phyloP scores from a whole-genome alignment of 37 sponge, comb jelly and placozoan genomes.

The Agelas oroides region DNA sequence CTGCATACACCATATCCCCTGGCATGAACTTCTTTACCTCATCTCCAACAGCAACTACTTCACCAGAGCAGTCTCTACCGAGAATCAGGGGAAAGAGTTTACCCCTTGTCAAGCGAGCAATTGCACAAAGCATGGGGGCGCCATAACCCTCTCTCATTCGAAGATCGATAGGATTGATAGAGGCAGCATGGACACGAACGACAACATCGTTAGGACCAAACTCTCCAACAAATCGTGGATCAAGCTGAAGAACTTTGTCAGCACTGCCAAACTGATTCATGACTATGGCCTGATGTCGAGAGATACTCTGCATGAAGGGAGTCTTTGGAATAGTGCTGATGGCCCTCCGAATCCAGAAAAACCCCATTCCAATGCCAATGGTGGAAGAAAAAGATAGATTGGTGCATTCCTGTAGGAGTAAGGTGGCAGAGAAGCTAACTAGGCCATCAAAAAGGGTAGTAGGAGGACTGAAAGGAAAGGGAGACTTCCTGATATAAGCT shows the following conservation, averaged over 20 bases:
- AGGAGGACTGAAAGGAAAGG: too few relatives aligned
- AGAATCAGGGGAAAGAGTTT: constrained; percentile 69
- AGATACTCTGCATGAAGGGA: constrained; percentile 37
- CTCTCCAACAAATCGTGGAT: constrained; percentile 9
- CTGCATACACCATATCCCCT: constrained; percentile 78
- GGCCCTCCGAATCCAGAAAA: constrained; percentile 16
- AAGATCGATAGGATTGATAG: constrained; percentile 76
- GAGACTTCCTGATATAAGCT: background rate
- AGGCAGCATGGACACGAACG: constrained; percentile 74
- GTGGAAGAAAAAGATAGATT: background rate
- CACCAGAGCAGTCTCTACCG: constrained; percentile 92
- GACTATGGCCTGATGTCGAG: constrained; percentile 60
- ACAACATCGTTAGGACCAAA: constrained; percentile 81
- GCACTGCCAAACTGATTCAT: constrained; percentile 48
- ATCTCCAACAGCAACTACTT: constrained; percentile 83
- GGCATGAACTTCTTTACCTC: constrained; percentile 65
- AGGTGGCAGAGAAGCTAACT: background rate
- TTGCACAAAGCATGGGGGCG: background rate
- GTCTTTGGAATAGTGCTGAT: background rate
- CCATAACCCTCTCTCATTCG: constrained; percentile 70
- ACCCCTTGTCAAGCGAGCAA: background rate
- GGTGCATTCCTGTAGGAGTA: constrained; percentile 8
- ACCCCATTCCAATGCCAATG: constrained; percentile 34
- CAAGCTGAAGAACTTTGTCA: constrained; percentile 47
- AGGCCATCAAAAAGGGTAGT: background rate